A percentile compares a stretch with the other conserved stretches of the same genome.
These are phyloP conservation scores for Gila orcuttii DNA, from an alignment of 2,113 vertebrate species.

Conservation along the genomic window DNA sequence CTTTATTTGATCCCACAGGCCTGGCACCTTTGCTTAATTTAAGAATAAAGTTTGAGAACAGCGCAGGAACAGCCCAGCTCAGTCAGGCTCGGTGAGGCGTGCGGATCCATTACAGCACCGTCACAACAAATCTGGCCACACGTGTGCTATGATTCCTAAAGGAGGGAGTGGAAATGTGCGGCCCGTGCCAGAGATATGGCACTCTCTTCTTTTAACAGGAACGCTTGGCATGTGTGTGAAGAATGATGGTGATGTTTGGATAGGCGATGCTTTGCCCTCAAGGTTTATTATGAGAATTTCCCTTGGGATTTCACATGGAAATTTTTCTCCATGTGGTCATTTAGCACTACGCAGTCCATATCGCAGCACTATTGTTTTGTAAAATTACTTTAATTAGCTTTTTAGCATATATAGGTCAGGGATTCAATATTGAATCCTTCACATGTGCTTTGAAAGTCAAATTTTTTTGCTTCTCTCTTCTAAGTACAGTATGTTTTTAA, in stretches of 20 bases:
- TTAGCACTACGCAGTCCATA: not conserved
- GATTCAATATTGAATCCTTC: not conserved
- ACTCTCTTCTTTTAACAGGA: not conserved
- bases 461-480: conserved; percentile 43
- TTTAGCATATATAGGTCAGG: not conserved
- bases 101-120: conserved; percentile 60
- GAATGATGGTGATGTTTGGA: not conserved
- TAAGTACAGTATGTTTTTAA: conserved; percentile 64
- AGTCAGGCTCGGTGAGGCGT: conserved; percentile 42
- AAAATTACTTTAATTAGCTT: not conserved
- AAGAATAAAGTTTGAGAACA: conserved; percentile 36
- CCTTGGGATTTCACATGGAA: not conserved
- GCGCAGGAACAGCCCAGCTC: conserved; percentile 46
- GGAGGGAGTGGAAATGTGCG: conserved; percentile 68
- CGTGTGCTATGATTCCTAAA: conserved; percentile 60
- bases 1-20: not conserved
- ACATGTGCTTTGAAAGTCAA: not conserved
- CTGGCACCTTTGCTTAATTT: conserved; percentile 40
- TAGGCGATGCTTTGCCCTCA: not conserved
- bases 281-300: not conserved
- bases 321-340: not conserved
- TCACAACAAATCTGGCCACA: conserved; percentile 59
- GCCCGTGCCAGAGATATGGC: conserved; percentile 61
- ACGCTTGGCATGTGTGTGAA: conserved; percentile 6
- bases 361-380: not conserved